Conservation (phyloP, 2,113 vertebrate genomes). For the Sigmodon hispidus region DNA sequence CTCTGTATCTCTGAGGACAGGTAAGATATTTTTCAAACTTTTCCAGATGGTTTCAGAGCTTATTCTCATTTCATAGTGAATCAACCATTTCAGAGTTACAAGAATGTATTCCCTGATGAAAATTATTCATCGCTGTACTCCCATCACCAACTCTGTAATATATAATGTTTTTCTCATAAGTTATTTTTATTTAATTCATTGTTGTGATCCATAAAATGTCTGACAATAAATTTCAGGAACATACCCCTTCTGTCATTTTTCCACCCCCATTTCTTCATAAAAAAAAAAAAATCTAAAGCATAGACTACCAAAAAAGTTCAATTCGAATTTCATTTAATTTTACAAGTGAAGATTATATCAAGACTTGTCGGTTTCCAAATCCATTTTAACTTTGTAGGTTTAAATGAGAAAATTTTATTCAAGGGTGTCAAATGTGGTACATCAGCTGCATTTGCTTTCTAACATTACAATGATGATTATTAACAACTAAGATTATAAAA, state of each 20-base stretch:
- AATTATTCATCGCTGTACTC: slow-evolving; percentile 4
- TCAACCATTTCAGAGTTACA: slow-evolving; percentile 49
- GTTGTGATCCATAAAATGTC: slow-evolving; percentile 5
- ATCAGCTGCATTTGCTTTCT: background rate
- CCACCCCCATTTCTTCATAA: background rate
- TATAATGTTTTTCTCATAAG: background rate
- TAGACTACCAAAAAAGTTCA: background rate
- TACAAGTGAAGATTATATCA: background rate
- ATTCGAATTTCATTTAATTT: background rate
- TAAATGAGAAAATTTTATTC: background rate
- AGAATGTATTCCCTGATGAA: slow-evolving; percentile 35
- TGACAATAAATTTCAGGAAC: background rate
- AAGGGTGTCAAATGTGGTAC: background rate
- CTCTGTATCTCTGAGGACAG: slow-evolving; percentile 43
- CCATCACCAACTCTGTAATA: background rate
- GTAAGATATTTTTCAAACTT: slow-evolving; percentile 56
- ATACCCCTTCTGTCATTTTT: background rate
- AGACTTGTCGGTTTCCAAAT: background rate
- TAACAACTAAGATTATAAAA: background rate
- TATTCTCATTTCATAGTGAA: slow-evolving; percentile 49
- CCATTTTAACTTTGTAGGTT: background rate
- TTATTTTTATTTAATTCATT: slow-evolving; percentile 56
- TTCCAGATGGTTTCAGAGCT: slow-evolving; percentile 61
- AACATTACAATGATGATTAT: too few species aligned
- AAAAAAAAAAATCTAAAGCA: background rate